phyloP scores from a whole-genome alignment of 2,888 invertebrate genomes.

The Beris morrisii region DNA sequence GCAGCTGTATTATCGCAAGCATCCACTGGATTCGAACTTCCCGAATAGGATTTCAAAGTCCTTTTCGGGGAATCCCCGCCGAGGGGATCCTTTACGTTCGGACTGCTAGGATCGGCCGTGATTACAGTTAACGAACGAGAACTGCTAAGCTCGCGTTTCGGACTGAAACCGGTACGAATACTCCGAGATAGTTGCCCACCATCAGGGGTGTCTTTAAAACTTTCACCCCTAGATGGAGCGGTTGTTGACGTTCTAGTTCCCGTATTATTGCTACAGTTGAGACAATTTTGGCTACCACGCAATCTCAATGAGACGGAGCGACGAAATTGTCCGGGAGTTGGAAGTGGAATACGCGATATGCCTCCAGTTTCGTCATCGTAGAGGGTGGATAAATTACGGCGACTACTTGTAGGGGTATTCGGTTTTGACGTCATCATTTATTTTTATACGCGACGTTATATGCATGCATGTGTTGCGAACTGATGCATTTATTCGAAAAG shows the following conservation, averaged over 20 bases:
- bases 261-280: slow-evolving; percentile 15
- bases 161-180: slow-evolving; percentile 32
- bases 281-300: slow-evolving; percentile 61
- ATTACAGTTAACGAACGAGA: slow-evolving; percentile 35
- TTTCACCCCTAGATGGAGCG: slow-evolving; percentile 32
- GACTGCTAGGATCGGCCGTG: slow-evolving; percentile 36
- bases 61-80: slow-evolving; percentile 31
- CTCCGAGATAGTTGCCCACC: not conserved
- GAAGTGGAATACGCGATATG: slow-evolving; percentile 39
- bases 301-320: slow-evolving; percentile 69
- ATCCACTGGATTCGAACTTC: slow-evolving; percentile 9
- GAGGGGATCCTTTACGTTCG: slow-evolving; percentile 30
- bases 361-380: slow-evolving; percentile 15
- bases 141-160: slow-evolving; percentile 31
- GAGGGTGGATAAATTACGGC: slow-evolving; percentile 43
- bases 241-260: slow-evolving; percentile 39
- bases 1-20: not conserved
- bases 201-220: not conserved
- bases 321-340: slow-evolving; percentile 57
- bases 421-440: slow-evolving; percentile 35
- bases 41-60: slow-evolving; percentile 7
- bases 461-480: not conserved
- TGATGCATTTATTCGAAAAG: not conserved
- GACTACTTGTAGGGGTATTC: slow-evolving; percentile 34
- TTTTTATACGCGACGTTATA: not conserved